Conservation (phyloP, 2,888 invertebrate species). For the Apodemia zela region DNA sequence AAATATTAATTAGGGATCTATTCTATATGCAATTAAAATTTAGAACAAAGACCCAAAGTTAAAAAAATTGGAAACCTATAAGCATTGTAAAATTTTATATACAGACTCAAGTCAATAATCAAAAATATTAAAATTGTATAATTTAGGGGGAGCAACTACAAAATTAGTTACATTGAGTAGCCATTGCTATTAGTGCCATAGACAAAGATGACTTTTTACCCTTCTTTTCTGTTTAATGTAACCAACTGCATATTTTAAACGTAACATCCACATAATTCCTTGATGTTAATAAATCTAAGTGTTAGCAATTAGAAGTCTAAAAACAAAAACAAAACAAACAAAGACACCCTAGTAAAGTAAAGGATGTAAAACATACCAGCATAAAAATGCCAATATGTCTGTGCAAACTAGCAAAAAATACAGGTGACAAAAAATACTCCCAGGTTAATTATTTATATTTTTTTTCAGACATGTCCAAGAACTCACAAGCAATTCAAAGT, state of each 20-base stretch:
- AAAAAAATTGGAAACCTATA: background rate
- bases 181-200: too few relatives aligned
- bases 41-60: too few relatives aligned
- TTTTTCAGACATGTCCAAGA: background rate
- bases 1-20: background rate
- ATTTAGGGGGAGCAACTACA: too few relatives aligned
- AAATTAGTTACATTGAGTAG: too few relatives aligned
- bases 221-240: too few relatives aligned
- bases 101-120: too few relatives aligned
- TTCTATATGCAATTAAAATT: too few relatives aligned
- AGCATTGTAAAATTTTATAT: background rate
- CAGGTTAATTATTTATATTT: background rate
- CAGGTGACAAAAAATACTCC: background rate
- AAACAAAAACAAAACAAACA: constrained; percentile 41
- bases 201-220: too few relatives aligned
- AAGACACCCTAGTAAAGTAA: constrained; percentile 49
- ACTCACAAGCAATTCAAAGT: background rate
- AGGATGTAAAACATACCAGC: constrained; percentile 45
- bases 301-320: constrained; percentile 45
- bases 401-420: constrained; percentile 24
- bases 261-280: background rate
- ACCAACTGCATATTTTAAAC: too few relatives aligned
- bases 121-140: too few relatives aligned
- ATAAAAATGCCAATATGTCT: constrained; percentile 24
- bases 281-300: constrained; percentile 36